These are phyloP conservation scores for Yponomeuta plumbellus DNA, from an alignment of 2,888 invertebrate genomes.

Conservation along the genomic window DNA sequence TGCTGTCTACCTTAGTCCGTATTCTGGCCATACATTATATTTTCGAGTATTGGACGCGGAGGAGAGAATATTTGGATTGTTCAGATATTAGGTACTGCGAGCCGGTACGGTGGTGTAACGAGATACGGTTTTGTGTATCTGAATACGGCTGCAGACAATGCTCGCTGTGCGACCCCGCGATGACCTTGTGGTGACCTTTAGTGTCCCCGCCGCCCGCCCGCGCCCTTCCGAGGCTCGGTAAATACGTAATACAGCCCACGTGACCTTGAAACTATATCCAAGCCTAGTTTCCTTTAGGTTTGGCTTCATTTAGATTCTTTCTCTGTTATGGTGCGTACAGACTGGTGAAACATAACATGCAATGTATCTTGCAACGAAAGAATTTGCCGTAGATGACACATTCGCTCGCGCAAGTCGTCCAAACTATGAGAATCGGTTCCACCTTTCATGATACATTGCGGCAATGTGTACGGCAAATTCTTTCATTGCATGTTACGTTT, in stretches of 20 bases:
- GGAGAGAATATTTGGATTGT: no score
- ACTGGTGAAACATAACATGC: no score
- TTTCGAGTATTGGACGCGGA: not conserved
- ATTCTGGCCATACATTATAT: not conserved
- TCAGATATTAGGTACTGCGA: not conserved
- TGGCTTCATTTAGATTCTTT: not conserved
- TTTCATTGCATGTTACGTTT: no score
- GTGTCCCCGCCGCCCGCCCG: constrained; percentile 31
- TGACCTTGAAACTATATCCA: constrained; percentile 53
- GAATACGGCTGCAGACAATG: constrained; percentile 44
- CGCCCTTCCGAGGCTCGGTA: constrained; percentile 36
- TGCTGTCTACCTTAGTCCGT: not conserved
- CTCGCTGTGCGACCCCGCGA: constrained; percentile 47
- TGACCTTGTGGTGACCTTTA: constrained; percentile 58
- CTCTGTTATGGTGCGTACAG: no score
- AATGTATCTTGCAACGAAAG: no score
- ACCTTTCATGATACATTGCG: no score
- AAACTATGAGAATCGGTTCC: no score
- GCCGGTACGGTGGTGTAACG: not conserved
- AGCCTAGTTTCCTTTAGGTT: constrained; percentile 25
- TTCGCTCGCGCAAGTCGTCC: no score
- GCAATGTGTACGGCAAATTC: no score
- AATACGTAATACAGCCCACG: constrained; percentile 41
- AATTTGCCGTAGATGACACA: no score
- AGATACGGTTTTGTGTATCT: constrained; percentile 21